Percentiles rank a stretch among this genome's conserved stretches.
These are phyloP conservation scores for Propithecus coquereli DNA, from an alignment of 2,113 vertebrate genomes.

Conservation along the genomic window DNA sequence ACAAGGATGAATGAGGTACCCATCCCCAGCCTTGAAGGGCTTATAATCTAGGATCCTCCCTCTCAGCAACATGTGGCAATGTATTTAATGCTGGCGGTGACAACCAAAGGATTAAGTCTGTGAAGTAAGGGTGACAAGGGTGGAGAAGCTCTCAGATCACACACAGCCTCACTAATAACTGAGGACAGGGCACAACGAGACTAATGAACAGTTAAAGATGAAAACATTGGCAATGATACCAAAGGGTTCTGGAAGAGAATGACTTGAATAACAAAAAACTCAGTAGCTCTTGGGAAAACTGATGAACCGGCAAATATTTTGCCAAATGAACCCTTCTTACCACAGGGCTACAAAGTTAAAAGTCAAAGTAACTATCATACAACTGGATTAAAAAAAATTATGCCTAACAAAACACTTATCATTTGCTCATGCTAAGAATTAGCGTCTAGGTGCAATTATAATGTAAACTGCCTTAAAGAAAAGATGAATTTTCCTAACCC, in stretches of 20 bases:
- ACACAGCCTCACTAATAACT: background rate
- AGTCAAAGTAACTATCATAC: background rate
- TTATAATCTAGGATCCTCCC: background rate
- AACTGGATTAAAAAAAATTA: conserved; percentile 10
- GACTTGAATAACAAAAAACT: background rate
- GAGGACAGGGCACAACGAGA: background rate
- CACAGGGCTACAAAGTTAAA: background rate
- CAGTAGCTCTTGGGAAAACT: conserved; percentile 2
- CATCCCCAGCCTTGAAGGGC: background rate
- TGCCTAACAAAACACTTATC: background rate
- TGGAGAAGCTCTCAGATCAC: background rate
- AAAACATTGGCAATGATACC: background rate
- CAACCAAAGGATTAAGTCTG: background rate
- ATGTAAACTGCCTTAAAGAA: background rate
- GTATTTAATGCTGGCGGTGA: background rate
- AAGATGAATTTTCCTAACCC: background rate
- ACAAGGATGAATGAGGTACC: background rate
- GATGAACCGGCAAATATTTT: background rate
- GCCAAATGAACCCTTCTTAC: background rate
- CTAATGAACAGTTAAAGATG: background rate
- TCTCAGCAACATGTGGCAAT: background rate
- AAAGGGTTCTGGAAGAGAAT: background rate
- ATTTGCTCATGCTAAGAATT: background rate
- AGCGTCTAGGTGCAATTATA: background rate
- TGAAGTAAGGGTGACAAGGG: background rate